phyloP scores from a whole-genome alignment of 2,888 invertebrate genomes.

The Rhingia rostrata region DNA sequence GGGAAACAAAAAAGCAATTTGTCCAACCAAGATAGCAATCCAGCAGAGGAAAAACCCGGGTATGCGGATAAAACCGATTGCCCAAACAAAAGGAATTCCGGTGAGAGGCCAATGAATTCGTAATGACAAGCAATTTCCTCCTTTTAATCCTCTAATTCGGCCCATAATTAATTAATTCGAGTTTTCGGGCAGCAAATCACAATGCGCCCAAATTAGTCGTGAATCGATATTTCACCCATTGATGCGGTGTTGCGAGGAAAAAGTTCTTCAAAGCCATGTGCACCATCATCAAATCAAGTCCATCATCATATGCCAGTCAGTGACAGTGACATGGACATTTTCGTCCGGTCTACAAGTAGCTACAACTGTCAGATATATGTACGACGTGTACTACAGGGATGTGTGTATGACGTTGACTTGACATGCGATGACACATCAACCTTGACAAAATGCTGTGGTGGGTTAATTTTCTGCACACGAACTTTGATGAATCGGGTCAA shows the following conservation, averaged over 20 bases:
- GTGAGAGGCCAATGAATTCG: conserved; percentile 37
- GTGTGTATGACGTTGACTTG: conserved; percentile 8
- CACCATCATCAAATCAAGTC: conserved; percentile 8
- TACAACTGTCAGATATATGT: conserved; percentile 25
- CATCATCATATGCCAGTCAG: conserved; percentile 30
- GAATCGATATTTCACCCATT: conserved; percentile 45
- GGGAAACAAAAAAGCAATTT: conserved; percentile 59
- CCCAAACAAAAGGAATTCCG: conserved; percentile 45
- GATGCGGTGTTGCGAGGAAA: background rate
- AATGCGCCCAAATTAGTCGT: background rate
- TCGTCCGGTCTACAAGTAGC: conserved; percentile 16
- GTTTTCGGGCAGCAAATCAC: background rate
- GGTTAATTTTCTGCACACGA: conserved; percentile 41
- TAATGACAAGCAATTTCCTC: conserved; percentile 52
- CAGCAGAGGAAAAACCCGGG: conserved; percentile 28
- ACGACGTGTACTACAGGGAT: conserved; percentile 1
- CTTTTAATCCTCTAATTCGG: conserved; percentile 57
- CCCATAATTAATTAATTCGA: conserved; percentile 63
- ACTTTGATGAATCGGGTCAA: background rate
- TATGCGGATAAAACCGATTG: conserved; percentile 60
- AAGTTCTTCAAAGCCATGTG: background rate
- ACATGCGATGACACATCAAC: conserved; percentile 58
- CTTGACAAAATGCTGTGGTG: conserved; percentile 36
- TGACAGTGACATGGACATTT: conserved; percentile 60
- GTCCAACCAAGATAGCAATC: conserved; percentile 54